Evolutionary conservation across 2,888 invertebrate genomes (phyloP).

Genomic region (Oegoconia quadripuncta): DNA sequence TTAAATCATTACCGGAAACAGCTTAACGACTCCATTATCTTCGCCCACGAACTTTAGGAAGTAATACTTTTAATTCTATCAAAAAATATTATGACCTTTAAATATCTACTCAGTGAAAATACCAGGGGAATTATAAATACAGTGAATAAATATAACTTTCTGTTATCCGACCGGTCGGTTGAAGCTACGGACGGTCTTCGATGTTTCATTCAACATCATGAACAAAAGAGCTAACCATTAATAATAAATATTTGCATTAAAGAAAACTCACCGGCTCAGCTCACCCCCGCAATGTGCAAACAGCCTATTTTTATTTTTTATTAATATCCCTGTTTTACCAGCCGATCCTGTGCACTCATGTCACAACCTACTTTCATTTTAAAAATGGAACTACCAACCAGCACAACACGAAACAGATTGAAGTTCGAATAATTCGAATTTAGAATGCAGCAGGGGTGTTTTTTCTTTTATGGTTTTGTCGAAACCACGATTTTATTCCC

Average conservation of each 20-base stretch:
- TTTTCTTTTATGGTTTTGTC: slow-evolving; percentile 33
- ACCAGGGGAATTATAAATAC: too few species aligned
- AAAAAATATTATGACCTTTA: too few species aligned
- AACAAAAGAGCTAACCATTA: slow-evolving; percentile 27
- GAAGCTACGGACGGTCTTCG: too few species aligned
- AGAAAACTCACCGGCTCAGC: slow-evolving; percentile 37
- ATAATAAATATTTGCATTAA: slow-evolving; percentile 30
- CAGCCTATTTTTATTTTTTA: slow-evolving; percentile 35
- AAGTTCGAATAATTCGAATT: slow-evolving; percentile 2
- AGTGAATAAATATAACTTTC: too few species aligned
- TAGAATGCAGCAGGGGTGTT: slow-evolving; percentile 10
- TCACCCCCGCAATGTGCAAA: slow-evolving; percentile 21
- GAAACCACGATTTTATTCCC: slow-evolving; percentile 25
- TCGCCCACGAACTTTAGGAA: too few species aligned
- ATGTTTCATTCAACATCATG: background rate
- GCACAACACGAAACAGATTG: background rate
- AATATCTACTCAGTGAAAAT: too few species aligned
- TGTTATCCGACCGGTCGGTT: too few species aligned
- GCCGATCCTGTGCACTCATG: slow-evolving; percentile 33
- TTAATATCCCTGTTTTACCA: slow-evolving; percentile 39
- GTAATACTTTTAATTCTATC: too few species aligned
- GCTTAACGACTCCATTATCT: too few species aligned
- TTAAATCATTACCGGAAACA: too few species aligned
- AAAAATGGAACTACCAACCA: slow-evolving; percentile 20
- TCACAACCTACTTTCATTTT: slow-evolving; percentile 41